Evolutionary conservation across 2,797 vertebrate genomes (phyloP).

Genomic region (Vultur gryphus): DNA sequence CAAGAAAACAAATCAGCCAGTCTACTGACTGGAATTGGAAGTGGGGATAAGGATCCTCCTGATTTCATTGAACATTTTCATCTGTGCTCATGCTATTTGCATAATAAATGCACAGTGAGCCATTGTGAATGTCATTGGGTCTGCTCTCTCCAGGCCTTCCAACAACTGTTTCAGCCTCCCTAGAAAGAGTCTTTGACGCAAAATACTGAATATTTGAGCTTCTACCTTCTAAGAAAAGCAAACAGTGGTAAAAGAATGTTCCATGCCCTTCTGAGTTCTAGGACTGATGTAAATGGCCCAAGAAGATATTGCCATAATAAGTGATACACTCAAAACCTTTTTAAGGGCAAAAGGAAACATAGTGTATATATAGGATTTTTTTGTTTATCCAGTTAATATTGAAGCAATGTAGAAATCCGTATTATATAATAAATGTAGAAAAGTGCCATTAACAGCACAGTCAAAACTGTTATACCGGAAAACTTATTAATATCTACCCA

Average conservation of each 20-base stretch:
- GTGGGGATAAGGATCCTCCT: not conserved
- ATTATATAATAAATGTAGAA: not conserved
- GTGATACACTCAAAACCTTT: not conserved
- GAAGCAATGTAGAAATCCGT: not conserved
- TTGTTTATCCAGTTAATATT: not conserved
- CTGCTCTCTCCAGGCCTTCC: not conserved
- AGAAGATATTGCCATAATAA: not conserved
- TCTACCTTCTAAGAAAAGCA: not conserved
- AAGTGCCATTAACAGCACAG: not conserved
- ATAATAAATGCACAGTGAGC: not conserved
- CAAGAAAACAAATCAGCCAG: not conserved
- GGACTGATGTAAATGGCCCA: not conserved
- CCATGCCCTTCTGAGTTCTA: not conserved
- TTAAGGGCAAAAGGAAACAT: not conserved
- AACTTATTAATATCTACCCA: not conserved
- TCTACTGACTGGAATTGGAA: not conserved
- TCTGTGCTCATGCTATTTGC: not conserved
- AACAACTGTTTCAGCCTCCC: not conserved
- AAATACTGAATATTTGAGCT: not conserved
- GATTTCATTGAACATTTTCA: not conserved
- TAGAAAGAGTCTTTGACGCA: not conserved
- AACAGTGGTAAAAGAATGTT: not conserved
- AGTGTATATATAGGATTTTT: not conserved
- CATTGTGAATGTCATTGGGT: not conserved
- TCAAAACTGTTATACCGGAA: not conserved